Evolutionary conservation across 2,113 vertebrate species (phyloP).

Genomic region (Phalacrocorax brasilianus): DNA sequence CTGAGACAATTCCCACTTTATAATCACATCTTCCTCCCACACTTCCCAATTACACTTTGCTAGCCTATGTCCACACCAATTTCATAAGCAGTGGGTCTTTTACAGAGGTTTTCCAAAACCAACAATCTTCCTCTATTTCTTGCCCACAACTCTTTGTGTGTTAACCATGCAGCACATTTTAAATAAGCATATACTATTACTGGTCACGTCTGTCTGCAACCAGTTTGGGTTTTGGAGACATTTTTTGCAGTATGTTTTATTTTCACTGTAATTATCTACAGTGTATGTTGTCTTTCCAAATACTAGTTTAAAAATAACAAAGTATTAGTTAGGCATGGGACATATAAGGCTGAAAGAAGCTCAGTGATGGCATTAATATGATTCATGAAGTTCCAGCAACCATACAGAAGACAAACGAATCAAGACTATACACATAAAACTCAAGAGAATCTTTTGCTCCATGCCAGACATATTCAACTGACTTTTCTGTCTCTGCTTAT

Average conservation of each 20-base stretch:
- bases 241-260: slow-evolving; percentile 42
- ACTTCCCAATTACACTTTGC: not conserved
- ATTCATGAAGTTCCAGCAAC: slow-evolving; percentile 53
- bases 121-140: not conserved
- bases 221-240: slow-evolving; percentile 40
- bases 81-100: not conserved
- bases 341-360: slow-evolving; percentile 29
- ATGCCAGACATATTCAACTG: not conserved
- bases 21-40: not conserved
- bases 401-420: not conserved
- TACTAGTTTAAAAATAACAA: slow-evolving; percentile 63
- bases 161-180: slow-evolving; percentile 13
- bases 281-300: slow-evolving; percentile 66
- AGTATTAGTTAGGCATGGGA: slow-evolving; percentile 53
- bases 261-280: slow-evolving; percentile 64
- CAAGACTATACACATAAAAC: not conserved
- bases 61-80: not conserved
- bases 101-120: slow-evolving; percentile 15
- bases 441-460: not conserved
- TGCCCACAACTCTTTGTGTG: slow-evolving; percentile 14
- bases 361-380: slow-evolving; percentile 17
- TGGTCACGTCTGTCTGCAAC: slow-evolving; percentile 55
- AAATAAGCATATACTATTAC: slow-evolving; percentile 7
- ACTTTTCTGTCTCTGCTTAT: not conserved
- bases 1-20: not conserved